A percentile compares a stretch with the other conserved stretches of the same genome.
Conservation (phyloP, 2,113 vertebrate species). For the Cephalopterus ornatus region DNA sequence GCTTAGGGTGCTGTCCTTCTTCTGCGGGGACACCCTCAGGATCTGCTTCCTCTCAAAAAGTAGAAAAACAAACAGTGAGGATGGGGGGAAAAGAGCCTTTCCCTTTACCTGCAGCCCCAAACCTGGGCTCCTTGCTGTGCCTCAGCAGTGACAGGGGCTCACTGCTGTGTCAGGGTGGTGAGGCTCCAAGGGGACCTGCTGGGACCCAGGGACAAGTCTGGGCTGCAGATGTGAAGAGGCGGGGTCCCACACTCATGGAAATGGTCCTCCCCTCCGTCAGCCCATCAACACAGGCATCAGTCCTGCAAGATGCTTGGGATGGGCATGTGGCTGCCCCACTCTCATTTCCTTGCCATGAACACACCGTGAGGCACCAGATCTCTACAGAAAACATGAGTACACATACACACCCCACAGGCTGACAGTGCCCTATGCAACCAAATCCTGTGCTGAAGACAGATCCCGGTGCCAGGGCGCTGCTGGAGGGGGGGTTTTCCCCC, state of each 20-base stretch:
- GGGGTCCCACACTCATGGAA: background rate
- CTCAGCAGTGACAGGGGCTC: background rate
- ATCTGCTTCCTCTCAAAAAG: background rate
- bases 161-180: background rate
- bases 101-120: background rate
- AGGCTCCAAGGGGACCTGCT: background rate
- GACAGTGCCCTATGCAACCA: background rate
- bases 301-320: background rate
- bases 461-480: too few species aligned
- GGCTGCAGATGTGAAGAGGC: background rate
- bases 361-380: background rate
- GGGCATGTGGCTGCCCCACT: background rate
- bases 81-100: background rate
- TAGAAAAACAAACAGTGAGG: background rate
- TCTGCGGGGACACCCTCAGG: background rate
- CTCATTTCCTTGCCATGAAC: background rate
- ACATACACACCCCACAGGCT: background rate
- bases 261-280: background rate
- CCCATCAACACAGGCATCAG: background rate
- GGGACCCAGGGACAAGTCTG: background rate
- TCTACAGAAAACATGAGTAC: accelerated
- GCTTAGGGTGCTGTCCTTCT: background rate
- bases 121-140: background rate
- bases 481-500: accelerated
- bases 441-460: background rate